Evolutionary conservation across 2,888 invertebrate species (phyloP), one percentile per base, ranked within the genome.

Genomic region (Drosophila histrio): DNA sequence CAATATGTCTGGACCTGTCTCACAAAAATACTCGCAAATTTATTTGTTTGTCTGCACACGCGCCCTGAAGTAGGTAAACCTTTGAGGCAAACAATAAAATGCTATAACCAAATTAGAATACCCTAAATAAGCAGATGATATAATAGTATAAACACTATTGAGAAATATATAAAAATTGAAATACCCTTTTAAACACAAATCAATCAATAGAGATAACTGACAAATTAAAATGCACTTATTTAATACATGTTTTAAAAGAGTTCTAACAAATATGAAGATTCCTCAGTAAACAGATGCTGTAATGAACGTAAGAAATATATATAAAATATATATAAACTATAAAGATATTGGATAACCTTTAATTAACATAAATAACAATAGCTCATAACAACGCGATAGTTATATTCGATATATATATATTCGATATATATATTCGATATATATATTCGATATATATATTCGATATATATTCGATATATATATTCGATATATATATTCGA

Each of bases 1-100:
- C 89, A 82, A 85, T 66, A 89, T 72, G 90, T 89, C 89, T 89
- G 89, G 78, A 86, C 77, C 69, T 76, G 69, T 68, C 74, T 46
- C 30, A 53, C 60, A 73, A 54, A 70, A 61, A 53, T 58, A 49
- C 44, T 53, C 19, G 44, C 53, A 64, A 72, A 76, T 76, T 76
- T 77, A 73, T 78, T 78, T 76, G 74, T 76, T 77, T 78, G 60
- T 76, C 68, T 57, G 66, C 62, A 49, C 52, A 70, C 59, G 66
- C 76, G 59, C 39, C 58, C 52, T 54, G 36, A 84, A 80, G 62
- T 62, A 64, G 75, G 57, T 65, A 72, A 65, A 63, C 49, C 46
- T 30, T 52, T 41, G 15, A 21, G 47, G 44, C 15, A 30, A 26
- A 15, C 46, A 13, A 13, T 2, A 7, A 7, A 4, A 7, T 3